Evolutionary conservation across 2,113 vertebrate genomes (phyloP).

Genomic region (Entelurus aequoreus): DNA sequence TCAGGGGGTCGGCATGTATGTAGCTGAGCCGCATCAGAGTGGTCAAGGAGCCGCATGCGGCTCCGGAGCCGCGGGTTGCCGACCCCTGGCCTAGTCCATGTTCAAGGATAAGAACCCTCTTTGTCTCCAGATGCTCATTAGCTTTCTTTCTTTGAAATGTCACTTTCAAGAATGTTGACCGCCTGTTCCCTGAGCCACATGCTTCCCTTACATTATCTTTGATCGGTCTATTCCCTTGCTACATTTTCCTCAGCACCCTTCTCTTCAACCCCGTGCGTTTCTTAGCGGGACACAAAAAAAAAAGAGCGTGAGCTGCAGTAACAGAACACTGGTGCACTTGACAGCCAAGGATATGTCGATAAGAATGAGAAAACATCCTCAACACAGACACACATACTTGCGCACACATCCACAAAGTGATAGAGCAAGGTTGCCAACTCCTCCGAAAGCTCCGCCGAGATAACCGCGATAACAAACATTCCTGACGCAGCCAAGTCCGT

Average conservation of each 20-base stretch:
- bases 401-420: conserved; percentile 46
- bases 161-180: conserved; percentile 1
- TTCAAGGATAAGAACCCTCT: conserved; percentile 22
- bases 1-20: too few species aligned
- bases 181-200: conserved; percentile 2
- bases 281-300: conserved; percentile 46
- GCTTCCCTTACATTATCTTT: not conserved
- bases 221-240: not conserved
- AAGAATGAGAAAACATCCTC: conserved; percentile 64
- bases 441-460: conserved; percentile 66
- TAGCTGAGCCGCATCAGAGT: too few species aligned
- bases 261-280: conserved; percentile 20
- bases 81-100: conserved; percentile 38
- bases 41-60: too few species aligned
- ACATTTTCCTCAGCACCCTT: conserved; percentile 8
- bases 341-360: conserved; percentile 61
- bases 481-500: conserved; percentile 58
- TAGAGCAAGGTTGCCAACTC: conserved; percentile 61
- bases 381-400: conserved; percentile 22
- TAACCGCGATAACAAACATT: conserved; percentile 69
- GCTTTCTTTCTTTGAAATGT: not conserved
- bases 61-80: too few species aligned
- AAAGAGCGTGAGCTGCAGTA: conserved; percentile 38
- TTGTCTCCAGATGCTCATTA: conserved; percentile 12
- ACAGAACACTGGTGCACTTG: conserved; percentile 41